Percentiles rank a stretch among this genome's conserved stretches.
Conservation (phyloP, 2,113 vertebrate species). For the Loxodonta africana region DNA sequence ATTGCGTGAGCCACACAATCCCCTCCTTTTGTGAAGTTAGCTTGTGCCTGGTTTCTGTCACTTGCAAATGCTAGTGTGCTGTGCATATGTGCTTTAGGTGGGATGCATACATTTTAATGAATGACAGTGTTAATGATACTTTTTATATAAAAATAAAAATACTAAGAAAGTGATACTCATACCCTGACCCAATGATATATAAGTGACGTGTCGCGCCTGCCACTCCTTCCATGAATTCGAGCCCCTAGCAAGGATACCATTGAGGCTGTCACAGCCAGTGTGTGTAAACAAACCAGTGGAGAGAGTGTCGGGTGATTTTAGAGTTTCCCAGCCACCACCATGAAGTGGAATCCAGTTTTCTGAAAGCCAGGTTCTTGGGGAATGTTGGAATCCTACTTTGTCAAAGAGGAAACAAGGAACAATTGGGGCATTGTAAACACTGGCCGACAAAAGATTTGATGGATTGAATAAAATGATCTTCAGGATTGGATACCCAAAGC, state of each 20-base stretch:
- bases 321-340: background rate
- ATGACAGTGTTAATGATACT: background rate
- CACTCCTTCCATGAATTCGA: rapidly evolving
- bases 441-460: background rate
- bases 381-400: background rate
- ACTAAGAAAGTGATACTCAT: background rate
- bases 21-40: background rate
- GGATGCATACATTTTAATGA: background rate
- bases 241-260: rapidly evolving
- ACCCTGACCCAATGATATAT: background rate
- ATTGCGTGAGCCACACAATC: background rate
- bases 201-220: background rate
- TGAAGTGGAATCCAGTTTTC: background rate
- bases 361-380: background rate
- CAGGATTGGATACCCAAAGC: background rate
- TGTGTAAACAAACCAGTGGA: background rate
- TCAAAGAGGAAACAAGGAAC: background rate
- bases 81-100: too few relatives aligned
- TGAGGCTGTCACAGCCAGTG: rapidly evolving
- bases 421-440: background rate
- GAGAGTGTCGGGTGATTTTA: background rate
- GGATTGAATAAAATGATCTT: background rate
- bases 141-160: background rate
- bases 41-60: background rate
- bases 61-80: background rate